Evolutionary conservation across 2,113 vertebrate genomes (phyloP), one percentile per base, ranked within the genome.

Genomic region (Anoplopoma fimbria): DNA sequence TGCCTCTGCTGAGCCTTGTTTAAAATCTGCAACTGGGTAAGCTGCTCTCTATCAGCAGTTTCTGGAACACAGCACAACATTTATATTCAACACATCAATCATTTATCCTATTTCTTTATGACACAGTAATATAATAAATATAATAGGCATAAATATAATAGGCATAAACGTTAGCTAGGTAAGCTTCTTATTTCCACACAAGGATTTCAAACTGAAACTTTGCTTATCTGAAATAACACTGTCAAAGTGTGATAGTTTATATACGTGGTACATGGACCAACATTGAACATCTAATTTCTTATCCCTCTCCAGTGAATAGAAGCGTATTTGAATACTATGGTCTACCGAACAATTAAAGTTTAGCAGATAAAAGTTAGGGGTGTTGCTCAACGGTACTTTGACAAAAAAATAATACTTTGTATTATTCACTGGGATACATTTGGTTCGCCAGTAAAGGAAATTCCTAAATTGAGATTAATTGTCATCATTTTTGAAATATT

Each of bases 1-100:
- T 98, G 96, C 87, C 97, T 97, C 60, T 96, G 96, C 86, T 96
- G 96, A 45, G 97, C 98, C 93, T 97, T 96, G 90, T 98, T 96
- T 85, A 99, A 94, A 93, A 98, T 95, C 82, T 97, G 95, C 82
- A 99, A 92, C 75, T 99, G 98, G 62, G 97, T 94, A 81, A 97
- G 93, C 77, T 97, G 95, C 87, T 98, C 96, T 33, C 93, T 95
- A 64, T 97, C 97, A 84, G 94, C 79, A 83, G 96, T 95, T 93
- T 94, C 97, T 99, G 79, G 86, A 90, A 91, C 62, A 40, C 53
- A 79, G 15, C 68, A 82, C 10, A 82, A 57, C 60, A 58, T 63
- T 2, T 10, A 53, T 29, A 6, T 70, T 69, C 1, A 55, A 75
- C 25, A 68, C 34, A 77, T 55, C 15, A 49, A 36, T 61, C 0